Conservation (phyloP, 1,140 invertebrate genomes). For the Drepana arcuata region DNA sequence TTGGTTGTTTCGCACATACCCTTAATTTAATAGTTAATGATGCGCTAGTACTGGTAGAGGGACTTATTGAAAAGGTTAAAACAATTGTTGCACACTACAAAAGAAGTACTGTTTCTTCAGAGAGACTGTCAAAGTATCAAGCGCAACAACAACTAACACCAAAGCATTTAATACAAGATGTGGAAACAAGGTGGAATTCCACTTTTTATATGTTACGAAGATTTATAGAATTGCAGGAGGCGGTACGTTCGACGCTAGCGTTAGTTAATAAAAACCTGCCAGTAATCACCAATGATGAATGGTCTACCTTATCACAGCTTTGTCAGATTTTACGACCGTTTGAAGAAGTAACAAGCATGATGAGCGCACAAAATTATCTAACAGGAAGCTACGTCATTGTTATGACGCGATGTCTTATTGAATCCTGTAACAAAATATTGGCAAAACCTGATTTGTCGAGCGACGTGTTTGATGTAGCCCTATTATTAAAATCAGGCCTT, state of each 20-base stretch:
- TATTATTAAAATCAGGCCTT: too few species aligned
- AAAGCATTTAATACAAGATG: constrained; percentile 10
- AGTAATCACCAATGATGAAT: constrained; percentile 3
- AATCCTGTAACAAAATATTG: too few species aligned
- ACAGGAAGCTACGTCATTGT: constrained; percentile 7
- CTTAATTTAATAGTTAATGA: constrained; percentile 27
- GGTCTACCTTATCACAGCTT: constrained; percentile 6
- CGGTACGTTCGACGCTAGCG: constrained; percentile 1
- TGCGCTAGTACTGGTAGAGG: constrained; percentile 5
- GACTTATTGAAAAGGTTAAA: constrained; percentile 12
- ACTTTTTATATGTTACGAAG: constrained; percentile 9
- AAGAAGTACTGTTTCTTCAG: constrained; percentile 9
- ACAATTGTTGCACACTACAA: constrained; percentile 10
- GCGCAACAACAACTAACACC: constrained; percentile 17
- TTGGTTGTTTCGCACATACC: constrained; percentile 28
- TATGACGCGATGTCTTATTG: too few species aligned
- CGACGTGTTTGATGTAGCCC: too few species aligned
- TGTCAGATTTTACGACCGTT: constrained; percentile 7
- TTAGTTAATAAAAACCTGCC: constrained; percentile 1
- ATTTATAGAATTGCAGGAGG: constrained; percentile 8
- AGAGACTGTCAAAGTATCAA: constrained; percentile 10
- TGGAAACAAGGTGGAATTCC: constrained; percentile 10
- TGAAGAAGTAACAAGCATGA: constrained; percentile 8
- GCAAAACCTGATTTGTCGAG: too few species aligned
- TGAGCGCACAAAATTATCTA: constrained; percentile 7